Base-by-base conservation (phyloP, 2,113 vertebrate species). In the Tenrec ecaudatus region DNA sequence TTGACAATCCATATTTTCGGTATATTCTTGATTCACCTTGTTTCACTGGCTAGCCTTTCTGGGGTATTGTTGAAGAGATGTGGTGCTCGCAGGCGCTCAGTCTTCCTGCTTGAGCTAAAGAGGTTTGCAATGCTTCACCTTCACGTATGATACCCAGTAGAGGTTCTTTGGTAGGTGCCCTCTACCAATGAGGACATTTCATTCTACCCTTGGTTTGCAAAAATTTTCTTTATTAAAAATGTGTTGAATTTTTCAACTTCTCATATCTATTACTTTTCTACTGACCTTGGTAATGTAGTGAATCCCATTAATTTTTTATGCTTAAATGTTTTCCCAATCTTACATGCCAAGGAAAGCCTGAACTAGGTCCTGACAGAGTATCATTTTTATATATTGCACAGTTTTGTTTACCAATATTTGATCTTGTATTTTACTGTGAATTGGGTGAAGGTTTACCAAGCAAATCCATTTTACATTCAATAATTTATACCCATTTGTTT, bases 381-480 rank as follows among this genome's bases (percentile, higher is more conserved):
- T 47, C 11, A 71, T 90, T 85, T 91, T 79, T 90, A 47, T 87
- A 43, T 12, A 31, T 58, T 86, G 31, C 14, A 89, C 43, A 17
- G 78, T 77, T 95, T 43, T 86, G 66, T 82, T 92, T 83, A 90
- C 43, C 33, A 40, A 62, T 83, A 92, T 73, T 94, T 57, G 27
- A 17, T 71, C 90, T 77, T 66, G 20, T 66, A 8, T 66, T 66
- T 66, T 62, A 23, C 22, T 62, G 60, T 62, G 22, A 62, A 22
- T 62, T 62, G 60, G 22, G 60, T 62, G 22, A 62, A 20, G 22
- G 60, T 62, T 62, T 62, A 62, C 60, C 16, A 12, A 62, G 16
- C 7, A 62, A 62, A 62, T 62, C 60, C 7, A 12, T 62, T 62
- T 62, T 53, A 4, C 60, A 62, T 62, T 62, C 16, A 62, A 62